These are phyloP conservation scores for Tauraco hartlaubi DNA, from an alignment of 2,797 vertebrate species.

Conservation along the genomic window DNA sequence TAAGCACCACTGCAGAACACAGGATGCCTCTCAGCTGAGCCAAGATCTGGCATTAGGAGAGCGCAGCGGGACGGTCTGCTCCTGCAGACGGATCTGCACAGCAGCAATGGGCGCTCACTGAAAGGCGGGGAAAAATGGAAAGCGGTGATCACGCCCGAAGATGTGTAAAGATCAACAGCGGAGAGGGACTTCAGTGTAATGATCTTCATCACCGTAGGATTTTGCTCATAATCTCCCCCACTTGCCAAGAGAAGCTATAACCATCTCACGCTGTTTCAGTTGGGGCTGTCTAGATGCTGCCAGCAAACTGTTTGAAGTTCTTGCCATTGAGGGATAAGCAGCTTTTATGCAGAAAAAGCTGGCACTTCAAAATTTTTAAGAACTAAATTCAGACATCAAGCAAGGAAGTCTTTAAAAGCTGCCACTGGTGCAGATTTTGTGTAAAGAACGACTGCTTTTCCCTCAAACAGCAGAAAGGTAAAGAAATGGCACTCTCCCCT, in stretches of 20 bases:
- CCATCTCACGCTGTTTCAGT: background rate
- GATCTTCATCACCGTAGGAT: background rate
- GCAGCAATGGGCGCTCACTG: background rate
- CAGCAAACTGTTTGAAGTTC: constrained; percentile 40
- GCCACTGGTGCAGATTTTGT: background rate
- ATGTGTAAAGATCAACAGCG: background rate
- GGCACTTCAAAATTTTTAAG: constrained; percentile 10
- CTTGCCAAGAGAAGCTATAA: background rate
- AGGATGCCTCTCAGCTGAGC: background rate
- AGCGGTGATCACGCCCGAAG: rapidly evolving
- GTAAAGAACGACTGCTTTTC: background rate
- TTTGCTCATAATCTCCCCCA: background rate
- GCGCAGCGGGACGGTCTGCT: background rate
- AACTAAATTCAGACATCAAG: background rate
- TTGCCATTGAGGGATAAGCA: background rate
- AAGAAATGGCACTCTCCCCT: background rate
- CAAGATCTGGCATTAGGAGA: background rate
- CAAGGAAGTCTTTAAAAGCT: constrained; percentile 34
- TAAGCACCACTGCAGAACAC: rapidly evolving
- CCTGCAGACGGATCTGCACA: background rate
- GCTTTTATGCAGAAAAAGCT: constrained; percentile 49
- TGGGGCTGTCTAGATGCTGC: background rate
- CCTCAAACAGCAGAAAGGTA: background rate
- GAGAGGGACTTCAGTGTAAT: background rate
- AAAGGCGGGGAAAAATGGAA: background rate